Base-by-base conservation (phyloP, 2,888 invertebrate species). In the Elysia crispata region DNA sequence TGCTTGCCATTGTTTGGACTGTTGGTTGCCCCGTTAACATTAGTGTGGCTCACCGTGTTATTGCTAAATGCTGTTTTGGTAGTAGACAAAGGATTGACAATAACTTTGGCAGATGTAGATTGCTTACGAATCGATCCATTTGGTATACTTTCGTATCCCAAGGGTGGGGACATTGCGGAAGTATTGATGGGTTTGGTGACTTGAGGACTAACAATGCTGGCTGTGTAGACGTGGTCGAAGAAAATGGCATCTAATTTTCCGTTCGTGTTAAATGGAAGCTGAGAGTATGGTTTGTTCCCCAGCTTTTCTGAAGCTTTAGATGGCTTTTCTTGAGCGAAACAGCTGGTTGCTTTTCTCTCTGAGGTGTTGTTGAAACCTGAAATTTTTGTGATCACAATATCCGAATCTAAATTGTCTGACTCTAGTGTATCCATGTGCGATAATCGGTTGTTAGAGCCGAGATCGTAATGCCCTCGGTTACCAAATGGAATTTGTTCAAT, bases 401-500 rank as follows among this genome's bases (percentile, higher is more conserved):
- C 77, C 60, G 41, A 62, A 0, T 78, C 77, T 15, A 28, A 28
- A 20, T 18, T 31, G n/a, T 54, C 25, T 57, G 23, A 31, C 41
- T n/a, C 8, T 0, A 20, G 67, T 41, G 11, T 41, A 41, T 41
- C 11, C 41, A 3, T 11, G 11, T 41, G 3, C 11, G 41, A 41
- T 41, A 41, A 41, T 41, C 41, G 3, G 11, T 41, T 41, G 11
- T 11, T 41, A 20, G 49, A 33, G 28, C 49, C 13, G 18, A n/a
- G 67, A 3, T 33, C 23, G n/a, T 54, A 33, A 18, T 60, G 70
- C n/a, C 31, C 72, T 20, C 57, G 15, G 28, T 78, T 72, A 23
- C 69, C 31, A 0, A 79, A 50, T 31, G 79, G 79, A 41, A 79
- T 75, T 60, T 79, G 67, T 33, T 75, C 75, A 75, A 79, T 79